Percentiles rank a stretch among this genome's conserved stretches.
phyloP scores from a whole-genome alignment of 2,888 invertebrate genomes.

The Chymomyza fuscimana region DNA sequence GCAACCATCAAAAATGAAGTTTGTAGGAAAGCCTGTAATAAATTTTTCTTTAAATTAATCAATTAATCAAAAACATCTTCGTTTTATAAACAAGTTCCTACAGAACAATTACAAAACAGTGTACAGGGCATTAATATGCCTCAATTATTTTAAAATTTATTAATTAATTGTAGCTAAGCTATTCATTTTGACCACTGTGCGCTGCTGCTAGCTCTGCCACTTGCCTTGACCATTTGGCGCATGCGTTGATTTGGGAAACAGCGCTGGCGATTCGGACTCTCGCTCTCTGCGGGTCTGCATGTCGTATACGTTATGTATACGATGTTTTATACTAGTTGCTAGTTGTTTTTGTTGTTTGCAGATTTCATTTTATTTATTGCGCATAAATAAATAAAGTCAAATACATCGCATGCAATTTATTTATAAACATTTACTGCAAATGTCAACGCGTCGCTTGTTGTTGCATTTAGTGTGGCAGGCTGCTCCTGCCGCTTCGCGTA shows the following conservation, averaged over 20 bases:
- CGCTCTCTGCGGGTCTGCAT: conserved; percentile 29
- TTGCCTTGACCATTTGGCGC: conserved; percentile 71
- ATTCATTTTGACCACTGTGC: conserved; percentile 21
- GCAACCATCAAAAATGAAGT: no score
- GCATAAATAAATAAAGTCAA: conserved; percentile 61
- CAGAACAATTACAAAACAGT: no score
- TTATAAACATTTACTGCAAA: conserved; percentile 55
- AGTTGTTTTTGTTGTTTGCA: background rate
- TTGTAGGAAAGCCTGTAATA: no score
- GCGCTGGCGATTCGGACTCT: conserved; percentile 35
- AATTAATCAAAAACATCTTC: no score
- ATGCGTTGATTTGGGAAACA: conserved; percentile 61
- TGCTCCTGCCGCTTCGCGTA: background rate
- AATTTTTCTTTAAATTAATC: no score
- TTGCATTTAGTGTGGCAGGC: conserved; percentile 8
- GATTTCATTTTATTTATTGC: conserved; percentile 8
- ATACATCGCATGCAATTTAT: conserved; percentile 59
- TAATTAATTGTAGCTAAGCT: no score
- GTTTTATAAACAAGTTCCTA: no score
- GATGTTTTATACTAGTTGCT: conserved; percentile 41
- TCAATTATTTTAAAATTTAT: no score
- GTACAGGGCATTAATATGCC: no score
- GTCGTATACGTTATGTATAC: conserved; percentile 65
- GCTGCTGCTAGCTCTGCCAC: conserved; percentile 12
- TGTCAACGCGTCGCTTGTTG: conserved; percentile 26